These are phyloP conservation scores for Calyptomena viridis DNA, from an alignment of 2,113 vertebrate genomes.

Conservation along the genomic window DNA sequence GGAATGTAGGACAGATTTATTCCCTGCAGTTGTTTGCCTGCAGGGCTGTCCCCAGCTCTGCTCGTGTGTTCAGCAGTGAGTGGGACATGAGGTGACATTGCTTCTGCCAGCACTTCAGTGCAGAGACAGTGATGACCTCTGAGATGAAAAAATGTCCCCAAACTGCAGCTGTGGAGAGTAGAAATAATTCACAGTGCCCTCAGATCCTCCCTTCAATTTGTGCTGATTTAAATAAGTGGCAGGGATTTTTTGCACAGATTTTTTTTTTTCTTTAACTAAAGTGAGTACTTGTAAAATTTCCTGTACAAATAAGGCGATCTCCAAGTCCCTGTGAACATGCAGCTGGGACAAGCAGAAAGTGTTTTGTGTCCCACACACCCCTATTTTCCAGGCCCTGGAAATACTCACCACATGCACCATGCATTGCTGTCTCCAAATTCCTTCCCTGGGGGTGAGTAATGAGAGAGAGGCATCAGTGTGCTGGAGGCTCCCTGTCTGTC, in stretches of 20 bases:
- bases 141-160: not conserved
- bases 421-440: conserved; percentile 14
- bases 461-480: not conserved
- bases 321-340: not conserved
- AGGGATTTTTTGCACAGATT: not conserved
- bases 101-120: not conserved
- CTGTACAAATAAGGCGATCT: not conserved
- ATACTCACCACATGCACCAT: not conserved
- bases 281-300: not conserved
- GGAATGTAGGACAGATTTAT: not conserved
- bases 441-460: not conserved
- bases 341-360: not conserved
- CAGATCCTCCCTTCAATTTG: not conserved
- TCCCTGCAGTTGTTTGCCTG: not conserved
- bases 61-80: rapidly evolving
- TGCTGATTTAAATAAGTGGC: not conserved
- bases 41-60: not conserved
- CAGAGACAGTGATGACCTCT: not conserved
- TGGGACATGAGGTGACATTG: not conserved
- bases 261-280: not conserved
- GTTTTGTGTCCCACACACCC: not conserved
- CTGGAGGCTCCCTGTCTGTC: not conserved
- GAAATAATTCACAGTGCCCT: not conserved
- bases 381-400: conserved; percentile 9
- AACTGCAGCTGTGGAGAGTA: too few relatives aligned